These are phyloP conservation scores for Asbolus verrucosus DNA, from an alignment of 1,140 invertebrate genomes.

Conservation along the genomic window DNA sequence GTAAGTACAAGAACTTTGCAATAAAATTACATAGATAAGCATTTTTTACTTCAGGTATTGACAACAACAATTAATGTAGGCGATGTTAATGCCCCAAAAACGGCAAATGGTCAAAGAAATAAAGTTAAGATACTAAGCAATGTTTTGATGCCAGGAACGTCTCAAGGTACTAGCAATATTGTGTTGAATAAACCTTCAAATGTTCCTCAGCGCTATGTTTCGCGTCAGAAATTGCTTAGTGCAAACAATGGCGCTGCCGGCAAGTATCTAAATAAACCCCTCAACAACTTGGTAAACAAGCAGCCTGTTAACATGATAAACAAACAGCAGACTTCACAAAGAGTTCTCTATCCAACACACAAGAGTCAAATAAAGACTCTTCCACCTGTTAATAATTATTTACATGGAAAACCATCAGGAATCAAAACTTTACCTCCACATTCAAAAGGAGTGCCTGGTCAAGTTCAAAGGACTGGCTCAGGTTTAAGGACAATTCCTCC, in stretches of 20 bases:
- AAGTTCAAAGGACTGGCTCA: slow-evolving; percentile 58
- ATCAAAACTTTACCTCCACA: slow-evolving; percentile 61
- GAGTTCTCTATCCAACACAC: slow-evolving; percentile 55
- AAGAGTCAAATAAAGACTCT: slow-evolving; percentile 60
- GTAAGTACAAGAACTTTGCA: slow-evolving; percentile 61
- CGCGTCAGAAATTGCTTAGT: slow-evolving; percentile 52
- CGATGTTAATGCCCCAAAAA: slow-evolving; percentile 47
- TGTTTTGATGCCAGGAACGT: slow-evolving; percentile 57
- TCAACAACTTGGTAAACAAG: slow-evolving; percentile 39
- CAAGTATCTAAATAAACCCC: slow-evolving; percentile 53
- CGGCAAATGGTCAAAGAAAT: slow-evolving; percentile 61
- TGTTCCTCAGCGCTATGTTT: slow-evolving; percentile 40
- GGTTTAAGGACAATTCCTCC: slow-evolving; percentile 62
- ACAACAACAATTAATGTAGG: slow-evolving; percentile 40
- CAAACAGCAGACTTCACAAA: slow-evolving; percentile 44
- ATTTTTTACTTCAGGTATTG: slow-evolving; percentile 53
- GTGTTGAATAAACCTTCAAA: slow-evolving; percentile 55
- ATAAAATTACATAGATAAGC: no score
- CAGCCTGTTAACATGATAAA: slow-evolving; percentile 26
- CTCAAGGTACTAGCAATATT: slow-evolving; percentile 56
- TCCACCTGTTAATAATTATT: slow-evolving; percentile 53
- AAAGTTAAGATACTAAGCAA: slow-evolving; percentile 64
- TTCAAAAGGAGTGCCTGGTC: slow-evolving; percentile 53
- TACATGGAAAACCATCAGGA: slow-evolving; percentile 49
- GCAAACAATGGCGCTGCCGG: slow-evolving; percentile 47